Conservation (phyloP, 2,888 invertebrate species). For the Melieria crassipennis region DNA sequence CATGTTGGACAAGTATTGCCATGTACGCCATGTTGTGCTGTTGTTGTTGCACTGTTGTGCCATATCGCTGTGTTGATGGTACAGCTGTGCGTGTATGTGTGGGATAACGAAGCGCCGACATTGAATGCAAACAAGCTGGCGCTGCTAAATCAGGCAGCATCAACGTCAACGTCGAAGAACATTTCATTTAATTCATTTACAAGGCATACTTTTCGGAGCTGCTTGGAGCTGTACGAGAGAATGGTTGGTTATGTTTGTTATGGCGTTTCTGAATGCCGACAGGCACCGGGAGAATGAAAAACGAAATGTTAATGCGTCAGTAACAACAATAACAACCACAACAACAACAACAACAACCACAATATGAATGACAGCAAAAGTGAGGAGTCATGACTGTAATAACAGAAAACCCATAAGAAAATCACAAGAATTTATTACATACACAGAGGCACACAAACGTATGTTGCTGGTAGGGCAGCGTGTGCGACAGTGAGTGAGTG, state of each 20-base stretch:
- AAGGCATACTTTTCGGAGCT: slow-evolving; percentile 25
- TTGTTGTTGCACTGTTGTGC: slow-evolving; percentile 5
- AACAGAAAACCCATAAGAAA: too few relatives aligned
- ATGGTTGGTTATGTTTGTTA: background rate
- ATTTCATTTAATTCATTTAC: slow-evolving; percentile 15
- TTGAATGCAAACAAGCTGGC: background rate
- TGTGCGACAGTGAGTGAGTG: too few relatives aligned
- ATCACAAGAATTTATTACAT: too few relatives aligned
- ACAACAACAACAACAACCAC: background rate
- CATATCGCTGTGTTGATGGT: background rate
- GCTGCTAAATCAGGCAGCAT: background rate
- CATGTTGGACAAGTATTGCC: slow-evolving; percentile 25
- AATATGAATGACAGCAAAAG: too few relatives aligned
- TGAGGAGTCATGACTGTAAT: too few relatives aligned
- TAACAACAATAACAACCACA: background rate
- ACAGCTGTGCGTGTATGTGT: background rate
- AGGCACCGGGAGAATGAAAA: slow-evolving; percentile 12
- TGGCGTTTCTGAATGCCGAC: background rate
- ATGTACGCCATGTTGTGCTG: slow-evolving; percentile 9
- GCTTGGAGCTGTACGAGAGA: background rate
- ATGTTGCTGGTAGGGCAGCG: too few relatives aligned
- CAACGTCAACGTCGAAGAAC: background rate
- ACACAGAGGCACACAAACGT: too few relatives aligned
- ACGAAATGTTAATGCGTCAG: slow-evolving; percentile 3
- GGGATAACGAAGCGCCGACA: background rate